Evolutionary conservation across 2,888 invertebrate genomes (phyloP).

Genomic region (Dryomyza anilis): DNA sequence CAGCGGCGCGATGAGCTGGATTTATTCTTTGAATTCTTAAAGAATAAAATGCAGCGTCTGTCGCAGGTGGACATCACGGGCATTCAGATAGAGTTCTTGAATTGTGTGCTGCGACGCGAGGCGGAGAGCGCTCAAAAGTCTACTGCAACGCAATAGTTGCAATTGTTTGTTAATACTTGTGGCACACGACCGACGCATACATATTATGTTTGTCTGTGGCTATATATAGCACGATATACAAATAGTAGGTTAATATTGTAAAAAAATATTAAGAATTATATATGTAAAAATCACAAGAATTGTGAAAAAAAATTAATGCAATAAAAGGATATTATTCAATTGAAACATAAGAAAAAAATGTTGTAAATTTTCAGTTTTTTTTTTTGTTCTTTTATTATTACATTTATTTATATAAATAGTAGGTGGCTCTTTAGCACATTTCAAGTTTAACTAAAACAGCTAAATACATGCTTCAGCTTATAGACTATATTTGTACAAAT

Average conservation of each 20-base stretch:
- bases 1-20: constrained; percentile 52
- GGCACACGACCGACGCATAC: no score
- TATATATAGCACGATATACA: not conserved
- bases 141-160: constrained; percentile 3
- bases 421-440: no score
- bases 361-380: not conserved
- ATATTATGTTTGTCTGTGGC: not conserved
- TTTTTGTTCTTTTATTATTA: not conserved
- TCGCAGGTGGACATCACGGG: constrained; percentile 53
- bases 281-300: no score
- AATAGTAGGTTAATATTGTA: no score
- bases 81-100: constrained; percentile 57
- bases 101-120: constrained; percentile 53
- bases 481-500: not conserved
- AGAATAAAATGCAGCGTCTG: constrained; percentile 55
- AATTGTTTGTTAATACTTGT: not conserved
- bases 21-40: constrained; percentile 56
- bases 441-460: not conserved
- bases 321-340: no score
- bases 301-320: no score
- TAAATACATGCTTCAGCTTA: constrained; percentile 13
- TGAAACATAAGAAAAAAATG: no score
- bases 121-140: constrained; percentile 36
- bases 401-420: not conserved
- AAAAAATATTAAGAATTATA: no score